Percentiles rank a stretch among this genome's conserved stretches.
These are phyloP conservation scores for Salminus brasiliensis DNA, from an alignment of 2,113 vertebrate genomes.

Conservation along the genomic window DNA sequence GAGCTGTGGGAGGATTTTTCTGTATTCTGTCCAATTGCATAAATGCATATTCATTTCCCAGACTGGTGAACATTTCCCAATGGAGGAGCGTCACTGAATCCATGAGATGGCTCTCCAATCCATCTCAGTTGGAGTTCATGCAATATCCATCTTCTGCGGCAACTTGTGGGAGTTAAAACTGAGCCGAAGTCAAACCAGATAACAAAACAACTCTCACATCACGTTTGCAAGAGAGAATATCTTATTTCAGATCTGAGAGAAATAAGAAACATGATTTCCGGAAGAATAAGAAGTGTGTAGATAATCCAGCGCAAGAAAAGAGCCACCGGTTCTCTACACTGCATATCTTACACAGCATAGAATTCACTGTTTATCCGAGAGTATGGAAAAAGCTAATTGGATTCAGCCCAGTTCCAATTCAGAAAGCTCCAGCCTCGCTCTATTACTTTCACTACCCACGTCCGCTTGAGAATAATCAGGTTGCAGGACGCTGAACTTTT, in stretches of 20 bases:
- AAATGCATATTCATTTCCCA: not conserved
- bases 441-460: not conserved
- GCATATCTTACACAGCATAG: not conserved
- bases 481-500: not conserved
- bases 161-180: not conserved
- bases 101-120: not conserved
- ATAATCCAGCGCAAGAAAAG: not conserved
- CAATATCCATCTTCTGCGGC: not conserved
- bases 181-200: not conserved
- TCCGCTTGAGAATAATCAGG: not conserved
- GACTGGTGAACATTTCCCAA: not conserved
- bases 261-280: not conserved
- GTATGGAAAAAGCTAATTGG: not conserved
- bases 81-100: not conserved
- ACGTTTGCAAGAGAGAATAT: not conserved
- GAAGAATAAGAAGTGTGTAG: not conserved
- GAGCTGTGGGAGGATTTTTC: not conserved
- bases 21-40: not conserved
- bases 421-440: not conserved
- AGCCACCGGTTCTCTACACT: not conserved
- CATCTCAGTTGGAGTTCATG: not conserved
- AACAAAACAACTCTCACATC: slow-evolving; percentile 9
- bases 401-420: not conserved
- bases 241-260: not conserved
- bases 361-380: not conserved